These are phyloP conservation scores for Leptinotarsa haldemani DNA, from an alignment of 2,888 invertebrate genomes.

Conservation along the genomic window DNA sequence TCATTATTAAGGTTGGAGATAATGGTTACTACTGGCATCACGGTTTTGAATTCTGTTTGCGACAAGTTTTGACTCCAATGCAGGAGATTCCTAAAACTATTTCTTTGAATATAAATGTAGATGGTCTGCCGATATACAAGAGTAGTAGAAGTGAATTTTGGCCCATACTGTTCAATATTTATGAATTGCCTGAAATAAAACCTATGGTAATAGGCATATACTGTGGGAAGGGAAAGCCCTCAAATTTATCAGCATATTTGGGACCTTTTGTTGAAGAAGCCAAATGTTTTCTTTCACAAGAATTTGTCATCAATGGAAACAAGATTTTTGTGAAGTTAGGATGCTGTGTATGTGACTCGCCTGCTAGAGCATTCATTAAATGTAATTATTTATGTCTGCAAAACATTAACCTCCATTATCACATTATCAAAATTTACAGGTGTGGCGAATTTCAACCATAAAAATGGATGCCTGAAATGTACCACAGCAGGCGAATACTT, in stretches of 20 bases:
- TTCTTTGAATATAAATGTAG: not conserved
- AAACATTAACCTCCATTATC: too few relatives aligned
- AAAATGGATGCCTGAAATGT: conserved; percentile 42
- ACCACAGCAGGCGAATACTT: conserved; percentile 44
- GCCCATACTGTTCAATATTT: conserved; percentile 35
- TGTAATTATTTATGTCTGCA: conserved; percentile 23
- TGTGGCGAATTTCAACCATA: conserved; percentile 43
- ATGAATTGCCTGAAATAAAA: conserved; percentile 20
- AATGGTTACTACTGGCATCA: not conserved
- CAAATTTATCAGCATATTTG: not conserved
- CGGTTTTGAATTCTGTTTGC: not conserved
- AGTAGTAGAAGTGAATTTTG: conserved; percentile 31
- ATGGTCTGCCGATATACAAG: conserved; percentile 5
- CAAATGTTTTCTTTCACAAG: conserved; percentile 18
- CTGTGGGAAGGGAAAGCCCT: conserved; percentile 27
- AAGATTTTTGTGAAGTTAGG: conserved; percentile 27
- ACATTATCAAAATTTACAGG: conserved; percentile 35
- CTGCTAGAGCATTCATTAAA: conserved; percentile 46
- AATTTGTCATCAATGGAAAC: conserved; percentile 4
- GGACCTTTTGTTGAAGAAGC: conserved; percentile 36
- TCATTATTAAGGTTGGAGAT: not conserved
- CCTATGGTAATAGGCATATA: conserved; percentile 32
- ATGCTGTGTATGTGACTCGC: conserved; percentile 35
- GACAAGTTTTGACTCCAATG: not conserved
- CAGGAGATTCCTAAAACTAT: not conserved